Base-by-base conservation (phyloP, 2,797 vertebrate genomes). In the Bovichtus variegatus region DNA sequence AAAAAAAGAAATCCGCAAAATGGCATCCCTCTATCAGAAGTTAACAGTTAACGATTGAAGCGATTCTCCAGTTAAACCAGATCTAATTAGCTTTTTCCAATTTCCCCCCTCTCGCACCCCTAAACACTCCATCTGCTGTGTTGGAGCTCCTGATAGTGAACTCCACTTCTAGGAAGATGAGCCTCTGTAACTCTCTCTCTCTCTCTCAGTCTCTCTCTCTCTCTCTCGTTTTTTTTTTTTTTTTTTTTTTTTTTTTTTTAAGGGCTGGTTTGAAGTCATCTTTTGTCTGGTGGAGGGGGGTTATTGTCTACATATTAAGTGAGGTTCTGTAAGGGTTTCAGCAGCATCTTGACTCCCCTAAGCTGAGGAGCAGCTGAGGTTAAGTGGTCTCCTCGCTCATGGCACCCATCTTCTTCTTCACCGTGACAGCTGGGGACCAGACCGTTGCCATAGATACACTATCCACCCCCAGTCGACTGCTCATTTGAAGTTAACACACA, bases 261-360 rank as follows among this genome's bases (percentile, higher is more conserved):
- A 63, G 54, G 65, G 78, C 85, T 90, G 74, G 81, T 91, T 92
- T 86, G 83, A 89, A 92, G 86, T 88, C 80, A 86, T 91, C 88
- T 91, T 91, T 92, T 93, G 89, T 93, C 78, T 89, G 82, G 34
- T 60, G 79, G 1, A 50, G 62, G 41, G 64, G 71, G 78, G 70
- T 81, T 88, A 83, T 92, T 93, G 93, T 94, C 91, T 96, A 89
- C 93, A 94, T 94, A 94, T 95, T 94, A 94, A 94, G 91, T 92
- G 91, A 92, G 91, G 89, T 89, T 94, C 91, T 92, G 89, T 88
- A 63, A 82, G 91, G 93, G 90, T 89, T 94, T 91, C 90, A 87
- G 88, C 93, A 93, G 91, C 93, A 92, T 95, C 95, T 95, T 95
- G 94, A 95, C 94, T 96, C 90, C 93, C 88, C 91, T 96, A 95